Percentiles rank a stretch among this genome's conserved stretches.
Evolutionary conservation across 2,888 invertebrate genomes (phyloP).

Genomic region (Cotesia congregata): DNA sequence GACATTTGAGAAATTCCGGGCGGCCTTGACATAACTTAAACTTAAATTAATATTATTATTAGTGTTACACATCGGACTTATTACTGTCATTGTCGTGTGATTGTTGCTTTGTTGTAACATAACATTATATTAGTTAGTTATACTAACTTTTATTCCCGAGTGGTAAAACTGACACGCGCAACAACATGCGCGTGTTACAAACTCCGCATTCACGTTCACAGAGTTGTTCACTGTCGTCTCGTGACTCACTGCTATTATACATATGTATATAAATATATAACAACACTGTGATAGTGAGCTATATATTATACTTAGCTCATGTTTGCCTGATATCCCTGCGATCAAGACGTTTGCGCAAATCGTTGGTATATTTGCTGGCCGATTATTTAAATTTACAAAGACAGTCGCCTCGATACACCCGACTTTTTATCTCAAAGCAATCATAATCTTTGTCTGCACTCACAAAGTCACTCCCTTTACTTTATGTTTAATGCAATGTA

Average conservation of each 20-base stretch:
- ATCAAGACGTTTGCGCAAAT: slow-evolving; percentile 68
- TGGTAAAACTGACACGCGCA: slow-evolving; percentile 39
- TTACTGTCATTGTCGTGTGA: background rate
- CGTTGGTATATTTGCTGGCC: slow-evolving; percentile 39
- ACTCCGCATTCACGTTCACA: slow-evolving; percentile 22
- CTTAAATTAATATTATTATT: no score
- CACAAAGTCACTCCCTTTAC: no score
- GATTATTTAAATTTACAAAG: background rate
- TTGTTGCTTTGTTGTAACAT: slow-evolving; percentile 30
- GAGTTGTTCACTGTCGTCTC: slow-evolving; percentile 10
- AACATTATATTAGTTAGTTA: slow-evolving; percentile 38
- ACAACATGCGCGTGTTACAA: slow-evolving; percentile 36
- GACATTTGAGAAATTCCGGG: no score
- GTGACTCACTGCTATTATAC: slow-evolving; percentile 17
- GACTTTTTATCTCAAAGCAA: background rate
- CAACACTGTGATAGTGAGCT: slow-evolving; percentile 24
- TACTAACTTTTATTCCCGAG: background rate
- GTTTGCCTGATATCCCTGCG: slow-evolving; percentile 62
- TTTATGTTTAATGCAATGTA: no score
- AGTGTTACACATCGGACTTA: no score
- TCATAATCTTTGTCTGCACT: background rate
- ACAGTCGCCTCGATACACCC: background rate
- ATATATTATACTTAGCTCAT: slow-evolving; percentile 45
- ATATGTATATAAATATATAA: background rate
- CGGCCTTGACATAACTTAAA: no score